Percentiles rank a stretch among this genome's conserved stretches.
Evolutionary conservation across 2,888 invertebrate genomes (phyloP).

Genomic region (Amorpha juglandis): DNA sequence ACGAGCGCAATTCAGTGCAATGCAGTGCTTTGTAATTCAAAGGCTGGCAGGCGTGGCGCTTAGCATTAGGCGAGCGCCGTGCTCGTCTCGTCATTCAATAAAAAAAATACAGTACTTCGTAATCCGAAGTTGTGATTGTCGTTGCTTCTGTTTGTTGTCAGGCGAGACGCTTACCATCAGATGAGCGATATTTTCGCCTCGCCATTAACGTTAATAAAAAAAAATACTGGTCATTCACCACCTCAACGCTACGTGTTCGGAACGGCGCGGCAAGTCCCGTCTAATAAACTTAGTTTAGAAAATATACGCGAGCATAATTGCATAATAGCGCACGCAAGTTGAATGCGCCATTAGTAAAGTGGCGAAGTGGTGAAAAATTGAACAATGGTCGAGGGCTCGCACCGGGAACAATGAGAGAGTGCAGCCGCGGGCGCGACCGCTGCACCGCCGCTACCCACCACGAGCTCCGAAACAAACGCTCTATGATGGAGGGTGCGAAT

Average conservation of each 20-base stretch:
- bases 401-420: constrained; percentile 53
- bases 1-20: no score
- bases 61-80: no score
- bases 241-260: background rate
- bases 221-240: background rate
- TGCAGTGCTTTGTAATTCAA: no score
- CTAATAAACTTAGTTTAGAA: constrained; percentile 23
- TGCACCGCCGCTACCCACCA: constrained; percentile 7
- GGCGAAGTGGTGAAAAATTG: constrained; percentile 58
- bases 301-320: constrained; percentile 39
- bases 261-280: constrained; percentile 7
- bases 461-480: constrained; percentile 7
- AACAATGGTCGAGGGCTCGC: constrained; percentile 52
- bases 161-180: no score
- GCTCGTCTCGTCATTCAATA: no score
- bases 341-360: constrained; percentile 48
- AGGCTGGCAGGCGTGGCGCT: no score
- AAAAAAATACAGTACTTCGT: no score
- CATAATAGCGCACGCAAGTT: constrained; percentile 40
- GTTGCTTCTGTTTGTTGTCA: no score
- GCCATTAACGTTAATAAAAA: background rate
- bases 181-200: no score
- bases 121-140: no score
- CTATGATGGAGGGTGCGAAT: background rate
- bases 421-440: constrained; percentile 46